phyloP scores from a whole-genome alignment of 2,888 invertebrate species.

The Allacma fusca region DNA sequence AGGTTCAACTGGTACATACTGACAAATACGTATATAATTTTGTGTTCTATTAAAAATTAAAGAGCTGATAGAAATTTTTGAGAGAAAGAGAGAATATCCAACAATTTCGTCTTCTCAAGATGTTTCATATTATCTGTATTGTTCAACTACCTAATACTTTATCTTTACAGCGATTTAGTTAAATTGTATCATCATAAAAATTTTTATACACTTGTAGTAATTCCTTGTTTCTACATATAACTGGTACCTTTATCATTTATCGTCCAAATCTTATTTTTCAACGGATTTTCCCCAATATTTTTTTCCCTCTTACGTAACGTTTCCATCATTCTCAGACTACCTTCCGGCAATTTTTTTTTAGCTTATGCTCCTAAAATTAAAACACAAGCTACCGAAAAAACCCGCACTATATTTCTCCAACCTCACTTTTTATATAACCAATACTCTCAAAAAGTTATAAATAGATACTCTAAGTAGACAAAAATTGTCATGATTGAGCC shows the following conservation, averaged over 20 bases:
- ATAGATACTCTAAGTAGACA: too few relatives aligned
- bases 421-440: too few relatives aligned
- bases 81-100: background rate
- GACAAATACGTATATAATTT: background rate
- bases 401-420: too few relatives aligned
- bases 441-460: too few relatives aligned
- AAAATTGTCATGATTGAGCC: too few relatives aligned
- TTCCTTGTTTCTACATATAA: background rate
- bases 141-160: background rate
- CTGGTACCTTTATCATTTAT: background rate
- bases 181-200: background rate
- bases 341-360: too few relatives aligned
- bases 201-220: background rate
- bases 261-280: background rate
- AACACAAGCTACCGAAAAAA: too few relatives aligned
- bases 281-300: background rate
- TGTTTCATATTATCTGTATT: too few relatives aligned
- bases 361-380: too few relatives aligned
- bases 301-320: background rate
- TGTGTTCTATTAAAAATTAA: background rate
- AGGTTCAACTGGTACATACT: background rate
- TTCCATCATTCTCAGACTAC: too few relatives aligned
- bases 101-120: too few relatives aligned
- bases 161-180: background rate
- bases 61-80: background rate